Evolutionary conservation across 2,797 vertebrate genomes (phyloP).

Genomic region (Heterohyrax brucei): DNA sequence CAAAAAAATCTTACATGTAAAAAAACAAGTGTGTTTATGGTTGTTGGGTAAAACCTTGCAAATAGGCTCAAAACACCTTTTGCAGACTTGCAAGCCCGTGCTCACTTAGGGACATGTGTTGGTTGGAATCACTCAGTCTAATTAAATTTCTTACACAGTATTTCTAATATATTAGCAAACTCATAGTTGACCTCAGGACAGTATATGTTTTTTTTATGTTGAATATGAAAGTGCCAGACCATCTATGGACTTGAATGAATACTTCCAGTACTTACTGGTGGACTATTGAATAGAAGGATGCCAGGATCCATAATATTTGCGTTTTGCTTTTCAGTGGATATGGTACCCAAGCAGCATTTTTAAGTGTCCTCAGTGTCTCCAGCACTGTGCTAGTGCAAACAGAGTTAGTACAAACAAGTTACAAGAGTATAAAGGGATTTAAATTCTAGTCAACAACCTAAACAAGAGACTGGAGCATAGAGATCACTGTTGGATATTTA

Average conservation of each 20-base stretch:
- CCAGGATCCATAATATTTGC: not conserved
- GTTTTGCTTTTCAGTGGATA: slow-evolving; percentile 11
- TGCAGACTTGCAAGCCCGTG: not conserved
- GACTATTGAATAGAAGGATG: slow-evolving; percentile 19
- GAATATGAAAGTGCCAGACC: not conserved
- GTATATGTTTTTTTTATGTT: not conserved
- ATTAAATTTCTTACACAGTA: not conserved
- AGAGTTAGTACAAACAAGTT: not conserved
- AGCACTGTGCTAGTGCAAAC: not conserved
- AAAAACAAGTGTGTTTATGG: not conserved
- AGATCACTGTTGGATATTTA: not conserved
- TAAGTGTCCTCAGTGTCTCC: not conserved
- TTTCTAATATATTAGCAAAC: slow-evolving; percentile 43
- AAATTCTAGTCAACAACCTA: not conserved
- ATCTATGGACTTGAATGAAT: not conserved
- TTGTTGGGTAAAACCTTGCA: not conserved
- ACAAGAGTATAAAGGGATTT: not conserved
- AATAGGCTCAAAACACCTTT: not conserved
- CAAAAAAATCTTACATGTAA: not conserved
- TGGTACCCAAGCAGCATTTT: not conserved
- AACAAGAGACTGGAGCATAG: not conserved
- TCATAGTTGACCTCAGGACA: not conserved
- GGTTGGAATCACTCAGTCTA: not conserved
- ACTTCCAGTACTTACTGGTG: not conserved
- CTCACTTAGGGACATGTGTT: not conserved